Base-by-base conservation (phyloP, 2,797 vertebrate genomes). In the Petrocephalus schoutedeni region DNA sequence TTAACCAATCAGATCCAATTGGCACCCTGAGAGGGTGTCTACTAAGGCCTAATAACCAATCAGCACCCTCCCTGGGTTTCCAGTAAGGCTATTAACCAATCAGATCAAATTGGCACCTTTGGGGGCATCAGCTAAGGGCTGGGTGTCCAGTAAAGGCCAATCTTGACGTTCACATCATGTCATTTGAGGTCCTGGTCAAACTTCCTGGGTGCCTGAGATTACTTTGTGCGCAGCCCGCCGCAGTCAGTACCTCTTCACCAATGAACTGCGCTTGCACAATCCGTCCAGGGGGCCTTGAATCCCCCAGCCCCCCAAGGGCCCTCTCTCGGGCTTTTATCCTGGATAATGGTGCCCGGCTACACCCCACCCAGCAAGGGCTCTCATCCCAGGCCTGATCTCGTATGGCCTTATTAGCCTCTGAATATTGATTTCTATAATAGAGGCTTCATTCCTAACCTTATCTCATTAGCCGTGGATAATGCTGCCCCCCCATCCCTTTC, bases 391-490 rank as follows among this genome's bases (percentile, higher is more conserved):
- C 49, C 92, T 89, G 93, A 91, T 91, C 91, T 41, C 45, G 59
- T 92, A 93, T 93, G 74, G 89, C 91, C 90, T 93, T 92, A 93
- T 93, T 94, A 93, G 92, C 91, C 88, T 92, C 91, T 89, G 87
- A 83, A 89, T 94, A 95, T 95, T 93, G 95, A 96, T 95, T 93
- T 54, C 23, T 85, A 57, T 57, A 85, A 90, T 77, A 89, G 90
- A 90, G 91, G 89, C 91, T 93, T 91, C 89, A 89, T 89, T 88
- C 89, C 90, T 93, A 92, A 93, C 92, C 91, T 88, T 61, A 89
- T 91, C 93, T 96, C 94, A 95, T 95, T 95, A 95, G 92, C 92
- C 86, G 89, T 88, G 92, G 93, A 94, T 95, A 88, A 93, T 94
- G 94, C 93, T 23, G 3, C 93, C 88, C 88, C 53, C 10, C 56